Conservation (phyloP, 2,797 vertebrate genomes). For the Vultur gryphus region DNA sequence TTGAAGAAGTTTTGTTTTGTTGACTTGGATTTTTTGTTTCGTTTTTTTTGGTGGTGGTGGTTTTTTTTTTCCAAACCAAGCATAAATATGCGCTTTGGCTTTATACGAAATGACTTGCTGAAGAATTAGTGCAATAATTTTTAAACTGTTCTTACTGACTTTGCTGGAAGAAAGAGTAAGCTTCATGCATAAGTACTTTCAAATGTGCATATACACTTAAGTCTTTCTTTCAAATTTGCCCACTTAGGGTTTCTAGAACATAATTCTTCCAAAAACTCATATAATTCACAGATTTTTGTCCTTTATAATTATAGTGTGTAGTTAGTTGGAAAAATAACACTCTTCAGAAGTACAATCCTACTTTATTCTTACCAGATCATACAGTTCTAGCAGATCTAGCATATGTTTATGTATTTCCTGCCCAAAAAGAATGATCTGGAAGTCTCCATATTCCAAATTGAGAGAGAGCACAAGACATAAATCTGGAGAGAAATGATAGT, state of each 20-base stretch:
- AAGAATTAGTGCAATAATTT: neutral
- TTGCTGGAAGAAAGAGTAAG: neutral
- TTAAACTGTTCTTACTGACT: neutral
- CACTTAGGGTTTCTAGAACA: neutral
- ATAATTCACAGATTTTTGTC: neutral
- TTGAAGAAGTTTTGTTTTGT: neutral
- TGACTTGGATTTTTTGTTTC: neutral
- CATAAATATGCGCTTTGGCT: neutral
- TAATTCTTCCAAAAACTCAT: neutral
- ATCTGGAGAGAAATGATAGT: neutral
- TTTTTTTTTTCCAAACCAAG: neutral
- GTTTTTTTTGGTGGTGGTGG: too few species aligned
- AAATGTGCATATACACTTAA: neutral
- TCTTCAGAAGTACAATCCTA: neutral
- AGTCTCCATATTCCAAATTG: neutral
- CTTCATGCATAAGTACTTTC: neutral
- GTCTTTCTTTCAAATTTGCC: neutral
- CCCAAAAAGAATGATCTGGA: neutral
- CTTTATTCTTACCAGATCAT: neutral
- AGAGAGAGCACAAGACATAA: fast-evolving
- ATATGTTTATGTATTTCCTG: neutral
- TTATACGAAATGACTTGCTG: neutral
- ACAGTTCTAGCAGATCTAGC: neutral
- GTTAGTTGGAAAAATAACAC: neutral
- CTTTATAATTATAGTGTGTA: neutral